Base-by-base conservation (phyloP, 2,113 vertebrate genomes). In the Cyanocitta stelleri region DNA sequence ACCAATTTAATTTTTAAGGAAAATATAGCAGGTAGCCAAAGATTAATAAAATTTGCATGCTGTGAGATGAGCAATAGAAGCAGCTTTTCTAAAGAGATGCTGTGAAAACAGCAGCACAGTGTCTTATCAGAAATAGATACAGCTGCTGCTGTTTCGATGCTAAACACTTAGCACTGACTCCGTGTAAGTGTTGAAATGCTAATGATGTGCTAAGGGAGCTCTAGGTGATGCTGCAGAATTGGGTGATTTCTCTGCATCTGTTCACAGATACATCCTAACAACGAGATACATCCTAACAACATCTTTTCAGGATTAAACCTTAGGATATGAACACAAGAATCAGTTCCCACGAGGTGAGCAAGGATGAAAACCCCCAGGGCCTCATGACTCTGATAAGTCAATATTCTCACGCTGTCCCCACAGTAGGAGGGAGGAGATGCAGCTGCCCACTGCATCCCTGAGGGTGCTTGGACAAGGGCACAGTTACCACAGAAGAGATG, bases 181-280 rank as follows among this genome's bases (percentile, higher is more conserved):
- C 8, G 69, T 30, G 49, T 5, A 23, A 85, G 75, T 76, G 94
- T 1, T 83, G 92, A 85, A 90, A 58, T 16, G 46, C 49, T 94
- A 93, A 96, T 19, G 62, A 90, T 19, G 82, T 58, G 75, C 88
- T 90, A 44, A 89, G 85, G 83, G 78, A 75, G 49, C 49, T 93
- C 32, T 11, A 37, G 56, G 89, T 63, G 73, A 84, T 78, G 76
- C 72, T 93, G 74, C 71, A 93, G 82, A 52, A 75, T 2, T 52
- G 58, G 78, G 27, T 41, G 48, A 49, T 73, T 82, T 76, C 52
- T 87, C 49, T 91, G 29, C 46, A 29, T 61, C 79, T 84, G n/a
- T 27, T 92, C 54, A 78, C 37, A 61, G 43, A 52, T 3, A 58
- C 16, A 72, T 21, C 67, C 58, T 49, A 66, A 92, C 16, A 83